Conservation (phyloP, 2,113 vertebrate species). For the Tupaia chinensis region DNA sequence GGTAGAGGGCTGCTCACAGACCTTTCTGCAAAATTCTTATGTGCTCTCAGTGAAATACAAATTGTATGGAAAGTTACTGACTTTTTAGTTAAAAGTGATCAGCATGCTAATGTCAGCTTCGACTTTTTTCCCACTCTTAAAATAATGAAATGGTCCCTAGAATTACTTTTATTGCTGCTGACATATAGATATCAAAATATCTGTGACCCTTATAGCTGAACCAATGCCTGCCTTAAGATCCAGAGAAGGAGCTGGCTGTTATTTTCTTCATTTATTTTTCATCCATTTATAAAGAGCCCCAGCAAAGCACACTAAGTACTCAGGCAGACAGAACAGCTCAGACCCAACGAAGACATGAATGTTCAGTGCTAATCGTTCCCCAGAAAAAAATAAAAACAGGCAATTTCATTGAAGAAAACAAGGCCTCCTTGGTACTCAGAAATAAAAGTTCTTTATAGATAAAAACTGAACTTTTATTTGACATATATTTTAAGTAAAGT, state of each 20-base stretch:
- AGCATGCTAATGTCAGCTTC: neutral
- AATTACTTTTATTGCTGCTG: no score
- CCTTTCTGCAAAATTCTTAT: neutral
- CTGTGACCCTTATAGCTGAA: neutral
- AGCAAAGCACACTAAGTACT: neutral
- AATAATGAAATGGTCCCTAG: neutral
- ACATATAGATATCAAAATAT: neutral
- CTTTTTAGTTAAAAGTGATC: neutral
- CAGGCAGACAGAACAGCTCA: neutral
- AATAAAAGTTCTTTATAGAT: neutral
- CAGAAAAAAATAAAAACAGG: neutral
- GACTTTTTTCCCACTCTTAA: neutral
- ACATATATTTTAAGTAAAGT: neutral
- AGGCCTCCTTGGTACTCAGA: neutral
- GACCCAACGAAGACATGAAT: neutral
- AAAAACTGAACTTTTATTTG: neutral
- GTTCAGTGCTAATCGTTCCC: neutral
- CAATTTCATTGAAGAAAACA: neutral
- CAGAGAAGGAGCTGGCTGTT: neutral
- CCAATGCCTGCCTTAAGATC: neutral
- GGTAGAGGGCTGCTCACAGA: neutral
- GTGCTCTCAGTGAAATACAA: neutral
- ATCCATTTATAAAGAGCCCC: neutral
- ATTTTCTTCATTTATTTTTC: neutral
- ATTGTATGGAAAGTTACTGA: neutral